phyloP scores from a whole-genome alignment of 2,113 vertebrate species.

The Oxyruncus cristatus region DNA sequence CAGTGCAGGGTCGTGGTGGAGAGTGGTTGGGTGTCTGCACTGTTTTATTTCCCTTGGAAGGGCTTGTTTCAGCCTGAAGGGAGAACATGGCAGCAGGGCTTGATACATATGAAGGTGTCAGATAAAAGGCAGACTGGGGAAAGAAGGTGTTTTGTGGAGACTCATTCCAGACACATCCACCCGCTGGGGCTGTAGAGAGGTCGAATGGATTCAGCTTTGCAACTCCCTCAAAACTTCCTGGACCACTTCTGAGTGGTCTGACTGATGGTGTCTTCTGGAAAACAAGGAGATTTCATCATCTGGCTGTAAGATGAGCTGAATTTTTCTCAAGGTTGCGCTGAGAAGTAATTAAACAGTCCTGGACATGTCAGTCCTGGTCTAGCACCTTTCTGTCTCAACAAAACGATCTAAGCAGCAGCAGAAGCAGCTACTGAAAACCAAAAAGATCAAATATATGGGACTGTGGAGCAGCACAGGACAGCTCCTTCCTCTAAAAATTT shows the following conservation, averaged over 20 bases:
- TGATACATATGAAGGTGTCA: no score
- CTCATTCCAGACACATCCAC: no score
- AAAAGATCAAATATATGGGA: neutral
- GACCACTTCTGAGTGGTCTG: neutral
- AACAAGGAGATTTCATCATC: neutral
- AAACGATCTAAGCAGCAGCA: neutral
- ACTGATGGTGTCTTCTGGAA: neutral
- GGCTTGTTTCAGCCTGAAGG: neutral
- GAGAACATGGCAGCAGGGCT: neutral
- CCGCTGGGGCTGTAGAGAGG: fast-evolving
- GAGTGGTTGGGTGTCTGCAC: neutral
- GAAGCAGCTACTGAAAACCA: neutral
- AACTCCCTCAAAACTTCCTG: neutral
- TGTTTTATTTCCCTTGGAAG: neutral
- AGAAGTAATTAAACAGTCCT: neutral
- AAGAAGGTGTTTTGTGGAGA: neutral
- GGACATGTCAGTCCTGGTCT: neutral
- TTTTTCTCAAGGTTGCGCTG: neutral
- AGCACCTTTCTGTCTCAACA: neutral
- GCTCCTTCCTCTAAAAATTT: neutral
- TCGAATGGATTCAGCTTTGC: neutral
- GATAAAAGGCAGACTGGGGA: neutral
- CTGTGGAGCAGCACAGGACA: fast-evolving
- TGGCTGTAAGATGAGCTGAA: neutral
- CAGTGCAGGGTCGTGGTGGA: neutral